Conservation (phyloP, 1,140 invertebrate species). For the Drosophila pseudoananassae region DNA sequence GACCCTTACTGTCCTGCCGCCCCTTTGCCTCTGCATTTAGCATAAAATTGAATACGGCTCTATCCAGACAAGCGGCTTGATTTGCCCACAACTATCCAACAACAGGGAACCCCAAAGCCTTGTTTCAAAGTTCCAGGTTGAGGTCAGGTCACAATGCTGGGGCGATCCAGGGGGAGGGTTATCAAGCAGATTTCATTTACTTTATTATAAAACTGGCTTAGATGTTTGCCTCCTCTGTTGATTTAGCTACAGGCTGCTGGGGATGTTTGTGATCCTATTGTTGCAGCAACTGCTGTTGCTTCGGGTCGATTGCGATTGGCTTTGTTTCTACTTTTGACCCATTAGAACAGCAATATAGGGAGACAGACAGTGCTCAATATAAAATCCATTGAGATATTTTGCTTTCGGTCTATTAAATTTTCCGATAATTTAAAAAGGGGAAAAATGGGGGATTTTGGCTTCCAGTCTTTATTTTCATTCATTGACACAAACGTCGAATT, state of each 20-base stretch:
- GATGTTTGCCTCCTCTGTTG: slow-evolving; percentile 51
- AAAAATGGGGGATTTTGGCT: neutral
- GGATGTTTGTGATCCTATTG: slow-evolving; percentile 10
- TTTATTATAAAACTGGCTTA: slow-evolving; percentile 77
- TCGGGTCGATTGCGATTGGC: slow-evolving; percentile 1
- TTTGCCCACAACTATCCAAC: slow-evolving; percentile 51
- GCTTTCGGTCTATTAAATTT: neutral
- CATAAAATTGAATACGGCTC: slow-evolving; percentile 55
- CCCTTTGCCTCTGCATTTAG: slow-evolving; percentile 43
- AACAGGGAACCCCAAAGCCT: slow-evolving; percentile 42
- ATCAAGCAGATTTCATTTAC: slow-evolving; percentile 72
- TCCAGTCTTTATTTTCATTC: neutral
- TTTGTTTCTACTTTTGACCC: slow-evolving; percentile 1
- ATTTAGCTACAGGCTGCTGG: slow-evolving; percentile 3
- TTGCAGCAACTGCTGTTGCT: slow-evolving; percentile 2
- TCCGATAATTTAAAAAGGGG: neutral
- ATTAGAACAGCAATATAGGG: neutral
- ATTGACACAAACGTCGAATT: neutral
- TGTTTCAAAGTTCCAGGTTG: slow-evolving; percentile 43
- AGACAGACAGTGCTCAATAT: neutral
- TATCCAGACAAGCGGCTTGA: slow-evolving; percentile 47
- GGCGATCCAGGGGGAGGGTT: slow-evolving; percentile 4
- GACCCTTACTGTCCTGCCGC: slow-evolving; percentile 4
- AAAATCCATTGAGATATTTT: neutral
- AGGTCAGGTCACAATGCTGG: slow-evolving; percentile 29